Percentiles rank a stretch among this genome's conserved stretches.
phyloP scores from a whole-genome alignment of 2,888 invertebrate species.

The Drosophila kambysellisi region DNA sequence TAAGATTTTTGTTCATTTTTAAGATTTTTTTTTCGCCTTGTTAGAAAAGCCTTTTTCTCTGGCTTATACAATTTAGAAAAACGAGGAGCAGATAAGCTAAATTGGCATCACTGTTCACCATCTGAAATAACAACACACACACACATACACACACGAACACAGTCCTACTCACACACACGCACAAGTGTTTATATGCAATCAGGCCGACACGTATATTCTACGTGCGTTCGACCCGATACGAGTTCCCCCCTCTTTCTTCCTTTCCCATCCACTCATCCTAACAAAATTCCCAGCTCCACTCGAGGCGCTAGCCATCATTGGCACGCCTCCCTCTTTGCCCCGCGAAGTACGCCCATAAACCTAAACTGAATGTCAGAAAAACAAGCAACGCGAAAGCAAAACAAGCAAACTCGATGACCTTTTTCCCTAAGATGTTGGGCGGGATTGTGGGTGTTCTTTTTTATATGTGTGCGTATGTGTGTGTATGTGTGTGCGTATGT shows the following conservation, averaged over 20 bases:
- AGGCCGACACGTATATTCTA: constrained; percentile 74
- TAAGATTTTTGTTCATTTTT: background rate
- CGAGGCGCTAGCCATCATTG: constrained; percentile 56
- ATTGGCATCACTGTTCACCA: constrained; percentile 4
- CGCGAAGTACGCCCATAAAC: constrained; percentile 40
- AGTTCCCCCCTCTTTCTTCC: constrained; percentile 1
- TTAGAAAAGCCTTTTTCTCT: background rate
- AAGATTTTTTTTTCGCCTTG: background rate
- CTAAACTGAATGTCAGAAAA: constrained; percentile 49
- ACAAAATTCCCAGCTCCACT: constrained; percentile 8
- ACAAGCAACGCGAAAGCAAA: constrained; percentile 44
- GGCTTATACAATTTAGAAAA: background rate
- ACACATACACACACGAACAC: constrained; percentile 26
- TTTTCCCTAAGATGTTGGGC: constrained; percentile 58
- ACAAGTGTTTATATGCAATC: constrained; percentile 75
- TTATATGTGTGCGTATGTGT: background rate
- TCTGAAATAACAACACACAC: constrained; percentile 13
- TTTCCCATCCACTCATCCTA: background rate
- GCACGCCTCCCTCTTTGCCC: constrained; percentile 30
- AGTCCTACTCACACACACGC: constrained; percentile 19
- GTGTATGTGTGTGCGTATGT: background rate
- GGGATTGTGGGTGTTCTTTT: constrained; percentile 5
- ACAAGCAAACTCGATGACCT: constrained; percentile 62
- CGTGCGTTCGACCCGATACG: constrained; percentile 52
- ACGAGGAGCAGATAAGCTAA: background rate